phyloP scores from a whole-genome alignment of 1,140 invertebrate genomes.

The Drosophila baimaii region DNA sequence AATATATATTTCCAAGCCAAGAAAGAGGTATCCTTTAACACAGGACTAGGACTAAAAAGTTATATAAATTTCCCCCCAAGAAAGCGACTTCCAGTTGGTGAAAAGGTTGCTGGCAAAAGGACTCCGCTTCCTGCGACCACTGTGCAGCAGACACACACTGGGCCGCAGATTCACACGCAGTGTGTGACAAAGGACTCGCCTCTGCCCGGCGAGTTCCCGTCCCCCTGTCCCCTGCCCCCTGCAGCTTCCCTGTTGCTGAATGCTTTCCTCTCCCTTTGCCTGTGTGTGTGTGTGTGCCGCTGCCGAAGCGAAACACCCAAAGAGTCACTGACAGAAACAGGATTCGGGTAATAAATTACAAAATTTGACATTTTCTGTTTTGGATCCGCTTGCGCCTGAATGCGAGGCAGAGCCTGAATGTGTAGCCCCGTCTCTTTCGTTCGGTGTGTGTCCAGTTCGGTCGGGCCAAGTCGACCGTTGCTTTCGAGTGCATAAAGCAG shows the following conservation, averaged over 20 bases:
- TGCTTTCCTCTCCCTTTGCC: neutral
- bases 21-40: neutral
- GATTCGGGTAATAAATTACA: slow-evolving; percentile 84
- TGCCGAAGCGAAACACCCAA: slow-evolving; percentile 67
- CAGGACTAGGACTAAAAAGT: too few relatives aligned
- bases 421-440: slow-evolving; percentile 32
- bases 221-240: slow-evolving; percentile 5
- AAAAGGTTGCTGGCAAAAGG: slow-evolving; percentile 3
- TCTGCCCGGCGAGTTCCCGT: slow-evolving; percentile 15
- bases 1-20: neutral
- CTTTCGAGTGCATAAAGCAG: slow-evolving; percentile 51
- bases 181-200: slow-evolving; percentile 76
- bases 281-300: slow-evolving; percentile 32
- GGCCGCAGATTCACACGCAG: slow-evolving; percentile 79
- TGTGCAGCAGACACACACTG: slow-evolving; percentile 45
- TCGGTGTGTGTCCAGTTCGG: slow-evolving; percentile 51
- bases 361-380: slow-evolving; percentile 84
- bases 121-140: slow-evolving; percentile 5
- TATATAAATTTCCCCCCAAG: too few relatives aligned
- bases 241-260: slow-evolving; percentile 20
- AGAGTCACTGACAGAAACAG: slow-evolving; percentile 84
- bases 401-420: slow-evolving; percentile 33
- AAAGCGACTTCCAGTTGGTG: neutral
- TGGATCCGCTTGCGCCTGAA: slow-evolving; percentile 80
- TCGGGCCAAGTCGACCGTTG: slow-evolving; percentile 49